A percentile compares a stretch with the other conserved stretches of the same genome.
phyloP scores from a whole-genome alignment of 2,113 vertebrate species.

The Pogona vitticeps region DNA sequence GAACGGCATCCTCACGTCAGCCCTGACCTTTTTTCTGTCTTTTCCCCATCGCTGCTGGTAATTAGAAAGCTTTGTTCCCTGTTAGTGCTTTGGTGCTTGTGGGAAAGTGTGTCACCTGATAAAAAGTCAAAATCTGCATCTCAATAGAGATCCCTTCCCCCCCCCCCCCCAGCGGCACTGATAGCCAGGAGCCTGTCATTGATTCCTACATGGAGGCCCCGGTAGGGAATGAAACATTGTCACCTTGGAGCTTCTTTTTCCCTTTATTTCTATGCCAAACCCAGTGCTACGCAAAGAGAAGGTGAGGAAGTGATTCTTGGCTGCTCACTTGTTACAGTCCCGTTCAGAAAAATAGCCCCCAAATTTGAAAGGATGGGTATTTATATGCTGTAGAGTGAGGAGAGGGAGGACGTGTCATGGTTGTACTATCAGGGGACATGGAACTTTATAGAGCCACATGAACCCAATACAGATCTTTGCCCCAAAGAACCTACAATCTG shows the following conservation, averaged over 20 bases:
- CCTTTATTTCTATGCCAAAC: neutral
- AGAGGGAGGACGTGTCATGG: neutral
- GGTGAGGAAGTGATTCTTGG: neutral
- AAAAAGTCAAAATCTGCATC: constrained; percentile 31
- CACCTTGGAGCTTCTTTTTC: constrained; percentile 3
- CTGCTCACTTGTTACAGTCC: neutral
- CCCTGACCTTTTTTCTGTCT: constrained; percentile 14
- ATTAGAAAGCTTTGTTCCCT: constrained; percentile 22
- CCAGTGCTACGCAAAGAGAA: neutral
- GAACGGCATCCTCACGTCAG: neutral
- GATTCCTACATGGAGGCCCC: neutral
- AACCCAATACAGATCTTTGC: neutral
- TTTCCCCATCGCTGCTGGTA: neutral
- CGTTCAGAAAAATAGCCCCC: neutral
- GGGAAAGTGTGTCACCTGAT: constrained; percentile 22
- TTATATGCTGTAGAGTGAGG: neutral
- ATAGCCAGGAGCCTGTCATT: neutral
- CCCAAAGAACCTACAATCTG: neutral
- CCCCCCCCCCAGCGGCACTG: neutral
- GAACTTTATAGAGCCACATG: neutral
- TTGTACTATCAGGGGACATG: neutral
- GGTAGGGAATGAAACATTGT: neutral
- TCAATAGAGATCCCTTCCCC: constrained; percentile 3
- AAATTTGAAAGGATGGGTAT: neutral
- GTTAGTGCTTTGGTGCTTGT: neutral